A percentile compares a stretch with the other conserved stretches of the same genome.
Conservation (phyloP, 2,113 vertebrate genomes). For the Coptodon bakossiorum region DNA sequence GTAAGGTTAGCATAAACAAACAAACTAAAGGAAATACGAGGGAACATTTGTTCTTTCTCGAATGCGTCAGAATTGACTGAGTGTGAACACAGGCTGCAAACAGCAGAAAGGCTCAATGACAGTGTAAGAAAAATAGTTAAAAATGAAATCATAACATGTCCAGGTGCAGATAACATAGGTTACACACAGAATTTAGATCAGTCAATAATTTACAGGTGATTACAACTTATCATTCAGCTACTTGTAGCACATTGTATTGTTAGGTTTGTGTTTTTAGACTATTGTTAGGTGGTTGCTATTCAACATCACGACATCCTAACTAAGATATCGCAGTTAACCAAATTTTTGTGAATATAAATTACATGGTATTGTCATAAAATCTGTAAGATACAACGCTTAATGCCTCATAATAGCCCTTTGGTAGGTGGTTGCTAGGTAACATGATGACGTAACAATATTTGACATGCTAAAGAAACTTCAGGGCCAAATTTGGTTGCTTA, state of each 20-base stretch:
- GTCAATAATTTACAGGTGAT: neutral
- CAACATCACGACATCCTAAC: neutral
- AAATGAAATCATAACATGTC: neutral
- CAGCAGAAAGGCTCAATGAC: neutral
- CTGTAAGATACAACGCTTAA: neutral
- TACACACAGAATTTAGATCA: neutral
- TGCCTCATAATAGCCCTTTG: neutral
- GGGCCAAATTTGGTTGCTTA: neutral
- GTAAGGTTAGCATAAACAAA: neutral
- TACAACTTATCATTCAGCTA: neutral
- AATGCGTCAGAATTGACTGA: neutral
- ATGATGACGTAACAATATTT: neutral
- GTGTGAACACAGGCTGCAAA: neutral
- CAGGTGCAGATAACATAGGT: neutral
- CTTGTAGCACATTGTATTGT: neutral
- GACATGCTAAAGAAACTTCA: neutral
- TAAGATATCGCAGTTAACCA: neutral
- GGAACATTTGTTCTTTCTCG: neutral
- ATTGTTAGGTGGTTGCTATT: neutral
- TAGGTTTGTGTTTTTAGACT: neutral
- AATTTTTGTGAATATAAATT: neutral
- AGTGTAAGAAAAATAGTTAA: neutral
- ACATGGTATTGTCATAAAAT: neutral
- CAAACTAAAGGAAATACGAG: neutral
- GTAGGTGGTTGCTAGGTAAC: neutral